Base-by-base conservation (phyloP, 1,140 invertebrate genomes). In the Drosophila dunni region DNA sequence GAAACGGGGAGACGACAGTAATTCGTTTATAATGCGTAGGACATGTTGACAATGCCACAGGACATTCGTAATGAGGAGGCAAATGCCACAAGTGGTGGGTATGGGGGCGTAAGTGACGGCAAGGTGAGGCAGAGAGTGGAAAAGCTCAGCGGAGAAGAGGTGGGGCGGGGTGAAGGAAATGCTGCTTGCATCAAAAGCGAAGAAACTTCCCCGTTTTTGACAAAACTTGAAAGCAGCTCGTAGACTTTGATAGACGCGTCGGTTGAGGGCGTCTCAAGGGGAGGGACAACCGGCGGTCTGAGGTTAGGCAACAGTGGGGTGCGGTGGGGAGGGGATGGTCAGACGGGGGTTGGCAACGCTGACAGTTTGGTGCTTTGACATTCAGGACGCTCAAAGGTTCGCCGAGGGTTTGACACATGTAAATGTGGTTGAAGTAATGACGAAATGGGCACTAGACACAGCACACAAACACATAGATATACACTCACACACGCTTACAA, bases 21-120 rank as follows among this genome's bases (percentile, higher is more conserved):
- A 91, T 91, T 91, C 89, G 89, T 91, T 91, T 91, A 91, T 91
- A 91, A 91, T 91, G 89, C 89, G 83, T 78, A 91, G 89, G 88
- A 91, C 83, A 91, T 91, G 89, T 89, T 81, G 83, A 91, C 88
- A 91, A 88, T 88, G 83, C 88, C 82, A 91, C 80, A 91, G 88
- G 88, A 91, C 88, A 91, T 89, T 85, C 69, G 71, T 89, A 89
- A 89, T 89, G 85, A 89, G 84, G 66, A 71, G 81, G 78, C 68
- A 50, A 67, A 54, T 50, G 46, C 50, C 17, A 38, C 17, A 10
- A 17, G n/a, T n/a, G 36, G 7, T 15, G 13, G 15, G 13, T 11
- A 7, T 13, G 9, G 44, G 17, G 57, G 53, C 24, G 6, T 3
- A 5, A 29, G 6, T 29, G 53, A 11, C 42, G 48, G 44, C 45